Conservation (phyloP, 1,140 invertebrate genomes). For the Philotrypesis tridentata region DNA sequence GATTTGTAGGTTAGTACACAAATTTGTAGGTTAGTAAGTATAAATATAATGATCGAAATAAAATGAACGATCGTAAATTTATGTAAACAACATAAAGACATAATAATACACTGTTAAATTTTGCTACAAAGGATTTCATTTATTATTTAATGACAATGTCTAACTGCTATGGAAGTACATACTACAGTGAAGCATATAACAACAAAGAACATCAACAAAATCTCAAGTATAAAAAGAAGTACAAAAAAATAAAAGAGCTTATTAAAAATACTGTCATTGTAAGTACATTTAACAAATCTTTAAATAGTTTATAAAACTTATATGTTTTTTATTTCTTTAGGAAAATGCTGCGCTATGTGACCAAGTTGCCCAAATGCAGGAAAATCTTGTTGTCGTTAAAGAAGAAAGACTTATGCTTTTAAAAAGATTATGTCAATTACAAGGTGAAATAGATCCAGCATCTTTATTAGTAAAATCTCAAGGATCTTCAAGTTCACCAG, state of each 20-base stretch:
- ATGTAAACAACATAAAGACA: no score
- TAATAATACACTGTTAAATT: no score
- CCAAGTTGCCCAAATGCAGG: conserved; percentile 85
- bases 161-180: conserved; percentile 59
- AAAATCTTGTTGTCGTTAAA: conserved; percentile 82
- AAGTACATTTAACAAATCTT: conserved; percentile 59
- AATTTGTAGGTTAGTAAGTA: no score
- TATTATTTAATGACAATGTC: conserved; percentile 58
- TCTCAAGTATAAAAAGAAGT: conserved; percentile 75
- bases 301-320: background rate
- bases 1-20: no score
- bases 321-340: conserved; percentile 67
- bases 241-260: conserved; percentile 72
- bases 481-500: conserved; percentile 59
- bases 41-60: no score
- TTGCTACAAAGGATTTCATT: background rate
- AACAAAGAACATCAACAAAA: conserved; percentile 66
- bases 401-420: conserved; percentile 84
- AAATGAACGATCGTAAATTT: no score
- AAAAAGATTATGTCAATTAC: conserved; percentile 79
- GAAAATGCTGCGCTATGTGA: conserved; percentile 88
- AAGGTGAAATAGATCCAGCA: conserved; percentile 75
- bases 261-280: conserved; percentile 76
- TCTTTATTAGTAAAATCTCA: conserved; percentile 59
- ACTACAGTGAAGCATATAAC: conserved; percentile 66